Evolutionary conservation across 2,888 invertebrate species (phyloP).

Genomic region (Limnephilus rhombicus): DNA sequence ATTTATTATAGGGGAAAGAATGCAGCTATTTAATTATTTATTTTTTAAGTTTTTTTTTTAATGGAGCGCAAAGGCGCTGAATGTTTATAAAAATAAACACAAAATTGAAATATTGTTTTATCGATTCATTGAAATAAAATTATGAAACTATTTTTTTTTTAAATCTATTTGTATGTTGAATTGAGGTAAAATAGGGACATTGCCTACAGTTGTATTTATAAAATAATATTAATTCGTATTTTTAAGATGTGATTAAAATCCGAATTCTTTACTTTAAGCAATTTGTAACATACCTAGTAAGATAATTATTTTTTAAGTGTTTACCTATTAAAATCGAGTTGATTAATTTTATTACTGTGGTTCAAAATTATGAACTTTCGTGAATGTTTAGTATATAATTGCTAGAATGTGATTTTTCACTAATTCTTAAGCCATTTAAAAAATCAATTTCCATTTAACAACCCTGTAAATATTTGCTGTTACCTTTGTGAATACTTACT

Average conservation of each 20-base stretch:
- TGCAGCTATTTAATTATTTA: not conserved
- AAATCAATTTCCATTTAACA: not conserved
- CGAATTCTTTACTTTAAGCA: slow-evolving; percentile 60
- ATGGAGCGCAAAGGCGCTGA: not conserved
- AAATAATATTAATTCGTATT: not conserved
- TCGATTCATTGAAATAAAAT: not conserved
- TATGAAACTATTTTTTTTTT: not conserved
- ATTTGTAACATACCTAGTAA: slow-evolving; percentile 18
- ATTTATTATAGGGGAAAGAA: not conserved
- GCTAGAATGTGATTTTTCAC: not conserved
- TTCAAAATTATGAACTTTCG: not conserved
- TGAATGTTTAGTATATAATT: not conserved
- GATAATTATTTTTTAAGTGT: not conserved
- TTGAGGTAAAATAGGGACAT: not conserved
- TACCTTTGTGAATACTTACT: slow-evolving; percentile 19
- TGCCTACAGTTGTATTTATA: not conserved
- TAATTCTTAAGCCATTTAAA: not conserved
- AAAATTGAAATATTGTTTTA: not conserved
- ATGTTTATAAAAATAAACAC: not conserved
- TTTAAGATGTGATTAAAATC: slow-evolving; percentile 62
- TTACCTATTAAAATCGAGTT: not conserved
- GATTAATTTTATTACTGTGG: not conserved
- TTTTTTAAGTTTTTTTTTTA: not conserved
- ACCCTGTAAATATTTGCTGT: not conserved
- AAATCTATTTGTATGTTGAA: not conserved